Percentiles rank a stretch among this genome's conserved stretches.
These are phyloP conservation scores for Aleiodes testaceus DNA, from an alignment of 2,888 invertebrate species.

Conservation along the genomic window DNA sequence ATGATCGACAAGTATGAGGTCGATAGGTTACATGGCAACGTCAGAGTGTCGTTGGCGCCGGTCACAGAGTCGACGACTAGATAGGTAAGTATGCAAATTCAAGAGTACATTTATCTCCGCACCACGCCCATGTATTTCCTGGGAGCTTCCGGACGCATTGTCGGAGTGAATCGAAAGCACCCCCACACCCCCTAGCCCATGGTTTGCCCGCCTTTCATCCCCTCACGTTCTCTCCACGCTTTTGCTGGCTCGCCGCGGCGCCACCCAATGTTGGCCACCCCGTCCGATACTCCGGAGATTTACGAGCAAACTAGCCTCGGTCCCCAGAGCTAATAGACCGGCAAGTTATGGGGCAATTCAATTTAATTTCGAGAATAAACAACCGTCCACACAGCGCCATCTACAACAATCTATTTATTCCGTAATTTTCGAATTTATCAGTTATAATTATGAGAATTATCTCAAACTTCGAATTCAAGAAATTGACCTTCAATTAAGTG, in stretches of 20 bases:
- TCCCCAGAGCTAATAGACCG: slow-evolving; percentile 70
- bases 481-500: too few relatives aligned
- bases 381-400: slow-evolving; percentile 57
- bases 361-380: slow-evolving; percentile 71
- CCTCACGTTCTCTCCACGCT: slow-evolving; percentile 34
- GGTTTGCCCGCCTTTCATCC: slow-evolving; percentile 44
- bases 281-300: slow-evolving; percentile 68
- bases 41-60: slow-evolving; percentile 19
- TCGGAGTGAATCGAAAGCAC: slow-evolving; percentile 66
- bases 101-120: slow-evolving; percentile 69
- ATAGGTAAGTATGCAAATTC: slow-evolving; percentile 69
- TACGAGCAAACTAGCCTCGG: slow-evolving; percentile 69
- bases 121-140: slow-evolving; percentile 72
- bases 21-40: slow-evolving; percentile 24
- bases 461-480: background rate
- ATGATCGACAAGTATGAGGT: slow-evolving; percentile 27
- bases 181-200: slow-evolving; percentile 46
- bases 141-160: slow-evolving; percentile 68
- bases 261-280: slow-evolving; percentile 56
- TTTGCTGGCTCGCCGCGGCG: slow-evolving; percentile 44
- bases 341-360: slow-evolving; percentile 71
- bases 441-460: slow-evolving; percentile 4
- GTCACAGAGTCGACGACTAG: slow-evolving; percentile 42
- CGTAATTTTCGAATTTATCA: slow-evolving; percentile 53
- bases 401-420: slow-evolving; percentile 64